Evolutionary conservation across 1,140 invertebrate species (phyloP).

Genomic region (Aphaenogaster ashmeadi): DNA sequence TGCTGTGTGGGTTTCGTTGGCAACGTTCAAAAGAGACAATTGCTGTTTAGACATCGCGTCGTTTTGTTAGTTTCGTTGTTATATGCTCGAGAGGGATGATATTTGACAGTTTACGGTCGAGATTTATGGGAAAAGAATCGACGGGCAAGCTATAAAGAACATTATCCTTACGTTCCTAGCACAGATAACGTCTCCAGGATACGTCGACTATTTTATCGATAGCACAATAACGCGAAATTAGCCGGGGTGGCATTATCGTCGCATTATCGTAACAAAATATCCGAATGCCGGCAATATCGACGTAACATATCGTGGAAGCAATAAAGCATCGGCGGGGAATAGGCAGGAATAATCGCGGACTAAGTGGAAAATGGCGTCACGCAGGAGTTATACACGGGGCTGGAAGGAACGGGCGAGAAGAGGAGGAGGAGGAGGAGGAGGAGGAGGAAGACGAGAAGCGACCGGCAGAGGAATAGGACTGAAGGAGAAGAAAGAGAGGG

Average conservation of each 20-base stretch:
- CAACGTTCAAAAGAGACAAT: background rate
- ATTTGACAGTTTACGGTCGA: background rate
- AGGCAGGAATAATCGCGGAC: conserved; percentile 43
- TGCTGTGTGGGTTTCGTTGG: no score
- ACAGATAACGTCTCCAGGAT: background rate
- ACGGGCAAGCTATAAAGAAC: background rate
- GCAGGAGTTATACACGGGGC: conserved; percentile 36
- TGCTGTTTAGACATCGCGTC: background rate
- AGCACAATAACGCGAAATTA: background rate
- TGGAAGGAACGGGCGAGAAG: conserved; percentile 14
- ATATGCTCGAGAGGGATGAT: background rate
- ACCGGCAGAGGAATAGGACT: conserved; percentile 66
- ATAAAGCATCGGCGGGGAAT: conserved; percentile 24
- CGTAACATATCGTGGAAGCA: conserved; percentile 9
- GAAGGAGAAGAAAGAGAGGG: conserved; percentile 67
- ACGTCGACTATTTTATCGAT: conserved; percentile 44
- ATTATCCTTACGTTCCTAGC: background rate
- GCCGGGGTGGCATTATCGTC: background rate
- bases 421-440: background rate
- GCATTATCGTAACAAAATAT: conserved; percentile 16
- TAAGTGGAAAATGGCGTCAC: conserved; percentile 53
- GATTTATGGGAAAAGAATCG: conserved; percentile 1
- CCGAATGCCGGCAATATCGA: conserved; percentile 13
- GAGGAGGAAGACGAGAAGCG: conserved; percentile 40
- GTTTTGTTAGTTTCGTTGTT: background rate